A percentile compares a stretch with the other conserved stretches of the same genome.
Evolutionary conservation across 2,113 vertebrate species (phyloP).

Genomic region (Oncorhynchus clarkii): DNA sequence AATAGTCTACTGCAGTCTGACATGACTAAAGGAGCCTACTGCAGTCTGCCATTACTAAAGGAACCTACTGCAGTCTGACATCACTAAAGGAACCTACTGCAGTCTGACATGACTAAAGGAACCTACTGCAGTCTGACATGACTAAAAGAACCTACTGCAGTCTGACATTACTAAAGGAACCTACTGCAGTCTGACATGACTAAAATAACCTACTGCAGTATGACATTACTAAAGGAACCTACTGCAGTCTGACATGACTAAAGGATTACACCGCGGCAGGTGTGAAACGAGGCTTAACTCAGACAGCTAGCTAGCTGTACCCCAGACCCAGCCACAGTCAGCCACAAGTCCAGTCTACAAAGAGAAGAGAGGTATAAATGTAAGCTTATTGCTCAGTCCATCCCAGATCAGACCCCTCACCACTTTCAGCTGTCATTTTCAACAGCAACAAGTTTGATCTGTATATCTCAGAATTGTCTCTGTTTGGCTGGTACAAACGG

Average conservation of each 20-base stretch:
- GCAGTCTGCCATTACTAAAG: no score
- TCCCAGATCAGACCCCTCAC: conserved; percentile 40
- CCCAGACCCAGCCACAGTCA: conserved; percentile 4
- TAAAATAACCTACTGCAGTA: neutral
- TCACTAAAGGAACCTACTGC: conserved; percentile 7
- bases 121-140: neutral
- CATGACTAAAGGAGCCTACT: neutral
- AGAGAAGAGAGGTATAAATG: neutral
- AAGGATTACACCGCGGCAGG: conserved; percentile 38
- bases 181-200: no score
- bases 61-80: conserved; percentile 23
- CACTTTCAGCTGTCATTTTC: conserved; percentile 47
- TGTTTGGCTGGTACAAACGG: neutral
- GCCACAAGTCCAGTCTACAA: neutral
- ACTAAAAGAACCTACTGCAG: neutral
- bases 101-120: neutral
- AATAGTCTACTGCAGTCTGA: no score
- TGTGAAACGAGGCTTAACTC: conserved; percentile 45
- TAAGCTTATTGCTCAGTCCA: no score
- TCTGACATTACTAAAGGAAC: no score
- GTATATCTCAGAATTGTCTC: conserved; percentile 9
- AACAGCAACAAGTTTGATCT: conserved; percentile 46
- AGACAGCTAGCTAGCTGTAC: conserved; percentile 26
- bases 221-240: conserved; percentile 27
- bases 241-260: conserved; percentile 9